Evolutionary conservation across 2,797 vertebrate species (phyloP), one percentile per base, ranked within the genome.

Genomic region (Anguilla megastoma): DNA sequence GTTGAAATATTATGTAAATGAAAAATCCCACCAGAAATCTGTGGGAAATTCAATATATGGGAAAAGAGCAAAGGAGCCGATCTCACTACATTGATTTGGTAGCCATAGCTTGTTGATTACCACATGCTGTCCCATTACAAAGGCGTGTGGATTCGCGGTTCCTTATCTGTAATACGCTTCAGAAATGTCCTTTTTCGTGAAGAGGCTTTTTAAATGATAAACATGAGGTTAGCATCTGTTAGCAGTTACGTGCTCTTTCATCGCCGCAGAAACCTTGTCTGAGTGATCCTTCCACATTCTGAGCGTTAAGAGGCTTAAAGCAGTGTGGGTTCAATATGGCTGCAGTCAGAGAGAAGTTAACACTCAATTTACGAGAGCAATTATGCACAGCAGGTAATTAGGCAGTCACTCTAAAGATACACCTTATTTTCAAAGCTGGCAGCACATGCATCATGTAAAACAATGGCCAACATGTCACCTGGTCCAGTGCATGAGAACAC

Each of bases 41-140:
- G 63, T 79, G 89, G 89, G 88, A 88, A 92, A 85, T 91, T 89
- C 88, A 71, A 60, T 88, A 94, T 96, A 92, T 93, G 89, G 86
- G 91, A 94, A 92, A 91, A 91, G 90, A 93, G 84, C 80, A 88
- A 92, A 91, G 91, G 88, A 91, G 94, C 92, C 93, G 92, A 93
- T 92, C 94, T 94, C 94, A 95, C 94, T 90, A 82, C 93, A 93
- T 95, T 94, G 93, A 95, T 95, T 94, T 92, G 89, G 90, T 60
- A 94, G 94, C 94, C 93, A 93, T 93, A 92, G 16, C 91, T 94
- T 94, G 95, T 94, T 94, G 93, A 94, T 95, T 88, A 80, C 87
- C 30, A 60, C 16, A 21, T 6, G 21, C 58, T n/a, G 63, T 14
- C 9, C 52, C 52, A 10, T 54, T 54, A 54, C 52, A 54, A n/a